phyloP scores from a whole-genome alignment of 2,888 invertebrate species.

The Scaptodrosophila latifasciaeformis region DNA sequence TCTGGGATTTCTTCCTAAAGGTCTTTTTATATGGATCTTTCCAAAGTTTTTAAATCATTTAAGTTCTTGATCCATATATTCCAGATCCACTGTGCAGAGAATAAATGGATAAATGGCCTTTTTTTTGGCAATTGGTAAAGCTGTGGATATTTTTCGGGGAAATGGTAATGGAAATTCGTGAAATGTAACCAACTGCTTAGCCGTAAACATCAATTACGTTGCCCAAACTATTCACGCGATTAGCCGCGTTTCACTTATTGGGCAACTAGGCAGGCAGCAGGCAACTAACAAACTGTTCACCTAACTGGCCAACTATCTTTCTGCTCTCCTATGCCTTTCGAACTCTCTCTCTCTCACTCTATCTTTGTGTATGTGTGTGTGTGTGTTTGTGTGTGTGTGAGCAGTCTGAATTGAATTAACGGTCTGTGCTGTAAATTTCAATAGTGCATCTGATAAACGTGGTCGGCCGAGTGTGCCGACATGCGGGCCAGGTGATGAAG shows the following conservation, averaged over 20 bases:
- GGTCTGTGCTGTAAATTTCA: conserved; percentile 57
- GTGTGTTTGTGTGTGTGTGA: background rate
- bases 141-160: no score
- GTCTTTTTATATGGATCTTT: no score
- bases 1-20: no score
- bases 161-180: conserved; percentile 46
- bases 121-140: no score
- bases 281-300: background rate
- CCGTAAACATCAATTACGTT: conserved; percentile 66
- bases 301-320: no score
- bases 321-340: no score
- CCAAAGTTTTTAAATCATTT: no score
- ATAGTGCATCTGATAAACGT: conserved; percentile 63
- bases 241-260: conserved; percentile 62
- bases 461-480: conserved; percentile 34
- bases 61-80: no score
- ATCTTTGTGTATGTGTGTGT: no score
- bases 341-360: no score
- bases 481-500: conserved; percentile 28
- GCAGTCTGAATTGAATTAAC: conserved; percentile 61
- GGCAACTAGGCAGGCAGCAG: conserved; percentile 32
- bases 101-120: no score
- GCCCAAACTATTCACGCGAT: conserved; percentile 67
- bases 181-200: conserved; percentile 30
- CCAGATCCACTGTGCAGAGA: no score